Conservation (phyloP, 1,140 invertebrate genomes). For the Procambarus virginalis region DNA sequence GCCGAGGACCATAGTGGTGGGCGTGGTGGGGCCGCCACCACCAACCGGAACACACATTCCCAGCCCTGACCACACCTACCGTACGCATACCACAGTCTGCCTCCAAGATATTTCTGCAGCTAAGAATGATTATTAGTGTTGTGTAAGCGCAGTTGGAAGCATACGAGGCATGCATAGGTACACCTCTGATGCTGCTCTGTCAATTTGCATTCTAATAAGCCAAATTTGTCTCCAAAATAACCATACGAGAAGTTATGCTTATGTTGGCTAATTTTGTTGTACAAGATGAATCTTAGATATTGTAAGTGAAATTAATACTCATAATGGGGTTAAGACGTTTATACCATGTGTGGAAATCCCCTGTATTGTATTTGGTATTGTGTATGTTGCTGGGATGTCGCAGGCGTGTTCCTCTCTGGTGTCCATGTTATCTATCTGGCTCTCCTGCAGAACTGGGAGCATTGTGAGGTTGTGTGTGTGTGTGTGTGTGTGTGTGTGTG, state of each 20-base stretch:
- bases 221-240: too few species aligned
- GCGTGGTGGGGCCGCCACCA: background rate
- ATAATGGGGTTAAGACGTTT: background rate
- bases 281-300: background rate
- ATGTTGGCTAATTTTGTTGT: background rate
- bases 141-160: too few species aligned
- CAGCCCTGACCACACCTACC: constrained; percentile 23
- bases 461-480: too few species aligned
- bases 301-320: background rate
- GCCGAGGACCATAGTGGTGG: background rate
- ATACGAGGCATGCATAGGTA: too few species aligned
- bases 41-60: constrained; percentile 14
- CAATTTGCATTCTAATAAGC: too few species aligned
- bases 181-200: too few species aligned
- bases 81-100: background rate
- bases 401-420: background rate
- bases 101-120: background rate
- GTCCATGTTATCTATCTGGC: background rate
- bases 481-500: too few species aligned
- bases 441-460: background rate
- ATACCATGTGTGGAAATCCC: background rate
- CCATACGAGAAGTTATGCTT: too few species aligned
- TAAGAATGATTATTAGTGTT: too few species aligned
- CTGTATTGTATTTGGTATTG: too few species aligned
- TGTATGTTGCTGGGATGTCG: too few species aligned